A percentile compares a stretch with the other conserved stretches of the same genome.
These are phyloP conservation scores for Beroe forskalii DNA, from an alignment of 37 sponge, comb jelly and placozoan genomes.

Conservation along the genomic window DNA sequence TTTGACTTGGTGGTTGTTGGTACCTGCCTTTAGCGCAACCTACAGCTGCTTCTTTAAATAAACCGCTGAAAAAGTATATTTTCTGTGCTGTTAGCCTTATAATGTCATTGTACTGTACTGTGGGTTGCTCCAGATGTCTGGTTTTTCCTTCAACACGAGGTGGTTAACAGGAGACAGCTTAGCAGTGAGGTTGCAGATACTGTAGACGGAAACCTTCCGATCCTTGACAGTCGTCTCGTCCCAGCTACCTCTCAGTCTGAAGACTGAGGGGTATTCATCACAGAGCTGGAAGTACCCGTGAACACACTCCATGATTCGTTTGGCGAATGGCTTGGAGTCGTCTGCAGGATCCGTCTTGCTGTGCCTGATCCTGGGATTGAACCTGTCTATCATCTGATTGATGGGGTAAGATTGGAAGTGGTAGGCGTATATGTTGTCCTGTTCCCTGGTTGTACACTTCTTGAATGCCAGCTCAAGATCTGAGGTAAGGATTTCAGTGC, in stretches of 20 bases:
- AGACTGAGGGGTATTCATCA: not conserved
- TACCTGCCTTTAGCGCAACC: too few species aligned
- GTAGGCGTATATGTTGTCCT: not conserved
- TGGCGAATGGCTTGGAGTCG: not conserved
- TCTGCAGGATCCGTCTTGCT: not conserved
- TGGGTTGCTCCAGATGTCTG: too few species aligned
- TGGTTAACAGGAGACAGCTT: not conserved
- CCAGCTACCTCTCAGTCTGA: not conserved
- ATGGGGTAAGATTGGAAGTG: not conserved
- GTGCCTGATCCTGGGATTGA: not conserved
- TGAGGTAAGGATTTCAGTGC: not conserved
- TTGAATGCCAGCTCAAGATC: not conserved
- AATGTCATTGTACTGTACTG: too few species aligned
- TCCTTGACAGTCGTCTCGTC: not conserved
- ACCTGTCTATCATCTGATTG: not conserved
- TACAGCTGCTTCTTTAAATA: too few species aligned
- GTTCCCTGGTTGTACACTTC: not conserved
- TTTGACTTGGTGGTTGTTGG: too few species aligned
- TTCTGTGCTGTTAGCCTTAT: too few species aligned
- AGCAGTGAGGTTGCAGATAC: not conserved
- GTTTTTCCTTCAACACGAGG: too few species aligned
- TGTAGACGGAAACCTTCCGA: not conserved
- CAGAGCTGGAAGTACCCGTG: not conserved
- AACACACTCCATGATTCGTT: not conserved
- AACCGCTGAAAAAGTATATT: too few species aligned